Conservation (phyloP, 1,140 invertebrate genomes). For the Geopemphigus sp. region DNA sequence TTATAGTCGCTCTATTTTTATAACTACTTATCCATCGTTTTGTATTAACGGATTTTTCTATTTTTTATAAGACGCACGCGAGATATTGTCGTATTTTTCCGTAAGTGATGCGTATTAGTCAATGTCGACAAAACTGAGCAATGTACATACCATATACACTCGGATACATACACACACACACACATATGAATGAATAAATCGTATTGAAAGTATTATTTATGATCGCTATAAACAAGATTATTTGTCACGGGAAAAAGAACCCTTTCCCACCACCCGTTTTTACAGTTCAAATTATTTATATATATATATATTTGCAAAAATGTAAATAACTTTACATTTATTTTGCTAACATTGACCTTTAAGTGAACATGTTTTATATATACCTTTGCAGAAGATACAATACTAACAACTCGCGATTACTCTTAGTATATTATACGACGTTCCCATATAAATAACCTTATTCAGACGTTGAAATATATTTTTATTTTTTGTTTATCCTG, state of each 20-base stretch:
- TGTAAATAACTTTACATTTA: slow-evolving; percentile 7
- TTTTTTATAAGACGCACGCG: too few relatives aligned
- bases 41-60: too few relatives aligned
- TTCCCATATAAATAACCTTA: neutral
- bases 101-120: too few relatives aligned
- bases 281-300: neutral
- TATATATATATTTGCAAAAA: neutral
- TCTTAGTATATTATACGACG: neutral
- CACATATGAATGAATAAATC: too few relatives aligned
- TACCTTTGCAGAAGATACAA: neutral
- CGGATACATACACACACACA: too few relatives aligned
- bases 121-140: too few relatives aligned
- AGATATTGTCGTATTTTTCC: too few relatives aligned
- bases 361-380: neutral
- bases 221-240: neutral
- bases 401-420: neutral
- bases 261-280: neutral
- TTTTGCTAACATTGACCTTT: slow-evolving; percentile 2
- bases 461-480: neutral
- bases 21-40: too few relatives aligned
- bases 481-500: too few relatives aligned
- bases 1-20: too few relatives aligned
- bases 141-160: too few relatives aligned
- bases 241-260: neutral
- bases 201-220: too few relatives aligned